A percentile compares a stretch with the other conserved stretches of the same genome.
Evolutionary conservation across 2,888 invertebrate genomes (phyloP).

Genomic region (Cephonodes hylas): DNA sequence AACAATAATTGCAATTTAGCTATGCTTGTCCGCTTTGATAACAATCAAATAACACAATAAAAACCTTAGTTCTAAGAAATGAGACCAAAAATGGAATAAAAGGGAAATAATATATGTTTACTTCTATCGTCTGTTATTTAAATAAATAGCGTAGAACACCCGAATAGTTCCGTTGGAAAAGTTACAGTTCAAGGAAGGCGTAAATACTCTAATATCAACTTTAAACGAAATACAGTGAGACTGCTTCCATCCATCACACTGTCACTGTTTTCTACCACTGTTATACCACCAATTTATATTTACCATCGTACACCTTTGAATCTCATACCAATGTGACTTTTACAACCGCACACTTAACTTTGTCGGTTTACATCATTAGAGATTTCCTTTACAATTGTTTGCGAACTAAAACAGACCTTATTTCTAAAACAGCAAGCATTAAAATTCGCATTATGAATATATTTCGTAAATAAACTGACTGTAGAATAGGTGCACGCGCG

Average conservation of each 20-base stretch:
- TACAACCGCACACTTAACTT: constrained; percentile 39
- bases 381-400: constrained; percentile 24
- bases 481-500: constrained; percentile 16
- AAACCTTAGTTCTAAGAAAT: too few relatives aligned
- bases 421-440: constrained; percentile 27
- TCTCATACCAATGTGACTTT: constrained; percentile 23
- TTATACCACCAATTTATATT: constrained; percentile 38
- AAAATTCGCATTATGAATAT: not conserved
- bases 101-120: not conserved
- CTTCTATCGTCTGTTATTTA: not conserved
- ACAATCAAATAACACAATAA: too few relatives aligned
- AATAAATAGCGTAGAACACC: not conserved
- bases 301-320: constrained; percentile 29
- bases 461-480: not conserved
- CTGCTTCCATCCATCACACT: constrained; percentile 63
- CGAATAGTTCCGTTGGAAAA: too few relatives aligned
- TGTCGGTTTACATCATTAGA: constrained; percentile 49
- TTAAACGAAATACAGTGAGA: constrained; percentile 55
- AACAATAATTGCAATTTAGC: too few relatives aligned
- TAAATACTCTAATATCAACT: constrained; percentile 20
- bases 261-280: constrained; percentile 32
- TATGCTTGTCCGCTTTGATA: too few relatives aligned
- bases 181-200: not conserved
- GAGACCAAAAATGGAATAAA: too few relatives aligned
- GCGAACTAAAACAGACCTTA: constrained; percentile 37